phyloP scores from a whole-genome alignment of 2,797 vertebrate species.

The Xenopus petersii region DNA sequence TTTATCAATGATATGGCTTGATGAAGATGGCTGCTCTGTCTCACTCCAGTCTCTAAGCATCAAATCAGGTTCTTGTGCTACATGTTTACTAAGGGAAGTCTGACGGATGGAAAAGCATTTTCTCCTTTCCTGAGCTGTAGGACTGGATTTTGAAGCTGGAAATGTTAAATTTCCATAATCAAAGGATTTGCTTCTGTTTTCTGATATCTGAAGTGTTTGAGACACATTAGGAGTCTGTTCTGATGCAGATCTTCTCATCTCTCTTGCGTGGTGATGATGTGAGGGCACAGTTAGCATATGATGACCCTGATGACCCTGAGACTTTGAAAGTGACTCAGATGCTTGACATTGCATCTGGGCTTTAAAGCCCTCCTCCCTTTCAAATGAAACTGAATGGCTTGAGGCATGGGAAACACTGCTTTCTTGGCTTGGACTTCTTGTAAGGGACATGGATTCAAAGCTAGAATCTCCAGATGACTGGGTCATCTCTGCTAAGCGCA shows the following conservation, averaged over 20 bases:
- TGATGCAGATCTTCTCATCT: constrained; percentile 93
- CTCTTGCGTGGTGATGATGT: constrained; percentile 82
- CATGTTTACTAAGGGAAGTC: constrained; percentile 76
- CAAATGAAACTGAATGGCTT: constrained; percentile 81
- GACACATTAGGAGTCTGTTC: constrained; percentile 87
- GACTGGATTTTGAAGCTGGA: constrained; percentile 53
- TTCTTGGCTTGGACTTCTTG: constrained; percentile 91
- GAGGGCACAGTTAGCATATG: constrained; percentile 93
- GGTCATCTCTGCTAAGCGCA: constrained; percentile 87
- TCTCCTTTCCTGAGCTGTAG: constrained; percentile 77
- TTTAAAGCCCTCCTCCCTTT: constrained; percentile 71
- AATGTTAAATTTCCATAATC: constrained; percentile 87
- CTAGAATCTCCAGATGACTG: constrained; percentile 97
- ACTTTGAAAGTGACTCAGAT: constrained; percentile 64
- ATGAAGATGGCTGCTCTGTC: constrained; percentile 67
- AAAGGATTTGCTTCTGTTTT: constrained; percentile 93
- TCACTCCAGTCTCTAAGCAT: constrained; percentile 70
- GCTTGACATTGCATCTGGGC: constrained; percentile 56
- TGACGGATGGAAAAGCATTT: constrained; percentile 93
- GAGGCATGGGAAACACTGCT: constrained; percentile 85
- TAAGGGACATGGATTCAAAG: constrained; percentile 87
- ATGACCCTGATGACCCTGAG: constrained; percentile 77
- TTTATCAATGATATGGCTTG: constrained; percentile 60
- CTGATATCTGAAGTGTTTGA: constrained; percentile 77
- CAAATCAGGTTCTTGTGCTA: constrained; percentile 62